Evolutionary conservation across 1,140 invertebrate genomes (phyloP), one percentile per base, ranked within the genome.

Genomic region (Atopsyche davidsoni): DNA sequence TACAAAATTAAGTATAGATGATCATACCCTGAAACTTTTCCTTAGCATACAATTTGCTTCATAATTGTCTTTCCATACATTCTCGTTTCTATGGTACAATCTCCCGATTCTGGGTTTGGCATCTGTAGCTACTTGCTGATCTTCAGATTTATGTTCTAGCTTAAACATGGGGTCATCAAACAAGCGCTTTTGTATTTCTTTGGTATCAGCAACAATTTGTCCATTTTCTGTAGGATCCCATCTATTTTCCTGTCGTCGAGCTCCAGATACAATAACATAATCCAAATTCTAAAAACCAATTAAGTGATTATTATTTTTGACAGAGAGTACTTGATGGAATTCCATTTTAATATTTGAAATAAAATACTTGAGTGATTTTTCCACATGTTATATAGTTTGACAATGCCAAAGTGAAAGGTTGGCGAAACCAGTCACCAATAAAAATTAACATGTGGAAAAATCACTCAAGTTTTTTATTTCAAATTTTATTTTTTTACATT

Each of bases 221-320:
- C 92, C 95, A 80, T 98, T 98, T 62, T 96, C 84, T 39, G 83
- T 85, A 0, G 96, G 93, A 76, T 99, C 95, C 94, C 95, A 99
- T 59, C 96, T 78, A 68, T 94, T 93, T 69, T 99, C 96, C 72
- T 99, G 96, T 11, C 97, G 72, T 60, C 92, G 77, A 2, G 96
- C 95, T 7, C 97, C 97, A 59, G 85, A 89, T 1, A 98, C 78
- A 46, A 99, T 92, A 2, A 92, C 83, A 79, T 99, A 99, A 68
- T 99, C 96, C 60, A 98, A 77, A 75, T 99, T 98, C 89, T 95
- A 64, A 49, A 76, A 73, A 53, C 6, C 21, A 32, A 4, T 36
- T 36, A n/a, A n/a, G n/a, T n/a, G n/a, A n/a, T n/a, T n/a, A n/a
- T n/a, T n/a, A n/a, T n/a, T n/a, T n/a, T n/a, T n/a, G n/a, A n/a